Percentiles rank a stretch among this genome's conserved stretches.
phyloP scores from a whole-genome alignment of 2,888 invertebrate genomes.

The Pollenia labialis region DNA sequence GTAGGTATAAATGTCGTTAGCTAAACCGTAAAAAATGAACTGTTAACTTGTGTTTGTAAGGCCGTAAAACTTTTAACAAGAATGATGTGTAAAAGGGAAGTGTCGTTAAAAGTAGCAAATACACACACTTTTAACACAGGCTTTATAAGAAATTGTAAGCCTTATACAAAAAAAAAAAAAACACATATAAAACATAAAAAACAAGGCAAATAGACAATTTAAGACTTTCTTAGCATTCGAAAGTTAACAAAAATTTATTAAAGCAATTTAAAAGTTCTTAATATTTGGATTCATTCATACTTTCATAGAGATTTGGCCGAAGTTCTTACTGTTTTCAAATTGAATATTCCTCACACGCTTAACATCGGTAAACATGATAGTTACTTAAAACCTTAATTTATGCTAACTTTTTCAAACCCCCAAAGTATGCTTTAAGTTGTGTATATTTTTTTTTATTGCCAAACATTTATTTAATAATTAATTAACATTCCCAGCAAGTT shows the following conservation, averaged over 20 bases:
- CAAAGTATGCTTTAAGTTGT: slow-evolving; percentile 53
- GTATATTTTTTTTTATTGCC: slow-evolving; percentile 11
- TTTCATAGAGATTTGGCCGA: background rate
- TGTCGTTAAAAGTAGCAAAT: background rate
- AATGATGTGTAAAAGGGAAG: background rate
- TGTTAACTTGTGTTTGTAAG: slow-evolving; percentile 63
- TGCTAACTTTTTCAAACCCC: slow-evolving; percentile 20
- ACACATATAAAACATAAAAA: slow-evolving; percentile 24
- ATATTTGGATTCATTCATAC: background rate
- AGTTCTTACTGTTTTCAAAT: background rate
- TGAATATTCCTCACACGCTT: background rate
- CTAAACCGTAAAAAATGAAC: slow-evolving; percentile 36
- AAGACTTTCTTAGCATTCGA: background rate
- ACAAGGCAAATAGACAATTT: background rate
- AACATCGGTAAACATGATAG: too few relatives aligned
- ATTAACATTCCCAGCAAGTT: slow-evolving; percentile 41
- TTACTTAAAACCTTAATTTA: background rate
- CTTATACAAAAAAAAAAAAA: slow-evolving; percentile 6
- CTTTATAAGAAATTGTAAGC: slow-evolving; percentile 22
- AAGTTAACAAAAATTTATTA: background rate
- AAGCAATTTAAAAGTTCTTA: background rate
- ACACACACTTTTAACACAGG: background rate
- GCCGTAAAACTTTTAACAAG: slow-evolving; percentile 58
- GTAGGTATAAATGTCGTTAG: background rate
- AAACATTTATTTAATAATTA: slow-evolving; percentile 50